Conservation (phyloP, 2,797 vertebrate species). For the Gallirallus australis region DNA sequence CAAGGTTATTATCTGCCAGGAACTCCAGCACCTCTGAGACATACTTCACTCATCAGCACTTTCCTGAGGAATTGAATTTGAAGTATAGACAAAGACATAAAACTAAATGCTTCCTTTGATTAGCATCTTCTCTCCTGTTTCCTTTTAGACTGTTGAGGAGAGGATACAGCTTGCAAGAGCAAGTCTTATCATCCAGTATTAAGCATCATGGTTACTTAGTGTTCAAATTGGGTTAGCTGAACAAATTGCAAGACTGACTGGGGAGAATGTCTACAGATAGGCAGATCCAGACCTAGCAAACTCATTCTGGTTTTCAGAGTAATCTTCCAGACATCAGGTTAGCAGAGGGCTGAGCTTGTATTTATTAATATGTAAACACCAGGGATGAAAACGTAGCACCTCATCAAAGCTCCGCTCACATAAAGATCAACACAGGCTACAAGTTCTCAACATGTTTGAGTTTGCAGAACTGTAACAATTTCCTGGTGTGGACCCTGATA, state of each 20-base stretch:
- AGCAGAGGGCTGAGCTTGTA: not conserved
- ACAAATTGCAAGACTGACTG: not conserved
- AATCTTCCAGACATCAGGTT: not conserved
- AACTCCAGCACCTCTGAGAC: not conserved
- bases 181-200: not conserved
- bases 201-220: not conserved
- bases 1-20: not conserved
- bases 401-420: not conserved
- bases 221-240: not conserved
- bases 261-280: not conserved
- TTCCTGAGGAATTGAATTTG: not conserved
- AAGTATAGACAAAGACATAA: not conserved
- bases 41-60: not conserved
- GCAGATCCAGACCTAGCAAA: not conserved
- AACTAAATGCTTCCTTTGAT: not conserved
- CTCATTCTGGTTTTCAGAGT: not conserved
- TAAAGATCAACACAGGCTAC: not conserved
- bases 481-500: not conserved
- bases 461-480: not conserved
- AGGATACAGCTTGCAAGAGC: not conserved
- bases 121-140: not conserved
- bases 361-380: not conserved
- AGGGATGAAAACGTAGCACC: fast-evolving
- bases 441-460: not conserved
- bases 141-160: not conserved